A percentile compares a stretch with the other conserved stretches of the same genome.
Evolutionary conservation across 2,888 invertebrate genomes (phyloP).

Genomic region (Andrena dorsata): DNA sequence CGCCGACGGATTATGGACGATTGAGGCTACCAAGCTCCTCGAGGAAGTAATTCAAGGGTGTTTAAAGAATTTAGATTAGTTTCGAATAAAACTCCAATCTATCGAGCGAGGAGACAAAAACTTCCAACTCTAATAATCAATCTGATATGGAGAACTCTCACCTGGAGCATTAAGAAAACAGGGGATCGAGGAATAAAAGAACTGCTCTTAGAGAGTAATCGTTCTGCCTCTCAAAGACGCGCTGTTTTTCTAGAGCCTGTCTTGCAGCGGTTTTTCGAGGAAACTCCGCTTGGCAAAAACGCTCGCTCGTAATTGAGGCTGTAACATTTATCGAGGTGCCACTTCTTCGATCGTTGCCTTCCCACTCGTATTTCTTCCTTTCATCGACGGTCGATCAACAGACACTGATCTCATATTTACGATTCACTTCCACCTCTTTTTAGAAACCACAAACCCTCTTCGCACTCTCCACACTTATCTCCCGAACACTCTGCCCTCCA

Average conservation of each 20-base stretch:
- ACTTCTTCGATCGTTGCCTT: slow-evolving; percentile 36
- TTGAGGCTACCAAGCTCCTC: too few relatives aligned
- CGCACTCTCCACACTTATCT: neutral
- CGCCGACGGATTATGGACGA: neutral
- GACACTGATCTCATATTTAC: slow-evolving; percentile 2
- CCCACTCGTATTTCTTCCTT: neutral
- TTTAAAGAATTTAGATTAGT: neutral
- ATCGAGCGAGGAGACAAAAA: slow-evolving; percentile 12
- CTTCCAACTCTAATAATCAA: slow-evolving; percentile 21
- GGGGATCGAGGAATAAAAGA: neutral
- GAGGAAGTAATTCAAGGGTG: too few relatives aligned
- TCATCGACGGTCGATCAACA: slow-evolving; percentile 8
- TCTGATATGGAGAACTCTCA: slow-evolving; percentile 38
- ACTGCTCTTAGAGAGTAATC: slow-evolving; percentile 28
- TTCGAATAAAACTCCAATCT: slow-evolving; percentile 27
- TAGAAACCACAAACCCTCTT: neutral
- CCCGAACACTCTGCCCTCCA: neutral
- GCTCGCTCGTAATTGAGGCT: slow-evolving; percentile 62
- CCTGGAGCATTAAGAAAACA: slow-evolving; percentile 8
- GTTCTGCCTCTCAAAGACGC: slow-evolving; percentile 26
- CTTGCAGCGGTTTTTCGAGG: slow-evolving; percentile 37
- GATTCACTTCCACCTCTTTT: neutral
- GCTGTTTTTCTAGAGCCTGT: slow-evolving; percentile 44
- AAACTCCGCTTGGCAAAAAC: slow-evolving; percentile 42
- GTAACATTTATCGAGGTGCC: slow-evolving; percentile 65